Evolutionary conservation across 2,888 invertebrate species (phyloP).

Genomic region (Rhamphomyia laevipes): DNA sequence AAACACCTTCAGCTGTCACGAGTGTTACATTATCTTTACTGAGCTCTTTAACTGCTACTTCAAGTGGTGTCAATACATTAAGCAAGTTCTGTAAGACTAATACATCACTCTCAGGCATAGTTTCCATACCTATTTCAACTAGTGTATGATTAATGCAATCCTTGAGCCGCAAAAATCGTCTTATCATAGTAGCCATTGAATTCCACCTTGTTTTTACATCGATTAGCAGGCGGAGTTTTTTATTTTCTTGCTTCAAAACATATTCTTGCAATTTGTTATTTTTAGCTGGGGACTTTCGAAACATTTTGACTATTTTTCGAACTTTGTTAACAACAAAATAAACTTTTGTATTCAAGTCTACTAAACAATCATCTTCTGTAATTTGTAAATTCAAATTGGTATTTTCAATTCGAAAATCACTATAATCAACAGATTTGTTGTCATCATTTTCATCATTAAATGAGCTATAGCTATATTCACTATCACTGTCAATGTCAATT

Average conservation of each 20-base stretch:
- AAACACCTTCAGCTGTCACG: no score
- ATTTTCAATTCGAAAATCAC: no score
- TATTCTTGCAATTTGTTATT: slow-evolving; percentile 3
- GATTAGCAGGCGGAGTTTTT: slow-evolving; percentile 2
- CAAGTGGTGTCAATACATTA: no score
- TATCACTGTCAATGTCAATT: background rate
- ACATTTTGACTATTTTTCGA: no score
- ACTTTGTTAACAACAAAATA: background rate
- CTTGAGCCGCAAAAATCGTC: background rate
- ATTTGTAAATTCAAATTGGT: background rate
- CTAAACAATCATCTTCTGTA: background rate
- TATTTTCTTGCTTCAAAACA: slow-evolving; percentile 1
- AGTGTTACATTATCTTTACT: no score
- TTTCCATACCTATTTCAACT: no score
- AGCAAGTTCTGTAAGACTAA: no score
- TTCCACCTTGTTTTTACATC: slow-evolving; percentile 3
- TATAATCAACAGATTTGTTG: no score
- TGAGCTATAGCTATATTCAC: background rate
- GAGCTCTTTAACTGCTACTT: no score
- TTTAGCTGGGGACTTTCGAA: slow-evolving; percentile 2
- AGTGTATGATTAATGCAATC: slow-evolving; percentile 1
- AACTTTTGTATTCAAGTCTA: background rate
- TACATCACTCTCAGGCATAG: no score
- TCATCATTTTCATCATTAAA: background rate
- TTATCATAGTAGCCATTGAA: background rate